Conservation (phyloP, 2,888 invertebrate species). For the Limnephilus marmoratus region DNA sequence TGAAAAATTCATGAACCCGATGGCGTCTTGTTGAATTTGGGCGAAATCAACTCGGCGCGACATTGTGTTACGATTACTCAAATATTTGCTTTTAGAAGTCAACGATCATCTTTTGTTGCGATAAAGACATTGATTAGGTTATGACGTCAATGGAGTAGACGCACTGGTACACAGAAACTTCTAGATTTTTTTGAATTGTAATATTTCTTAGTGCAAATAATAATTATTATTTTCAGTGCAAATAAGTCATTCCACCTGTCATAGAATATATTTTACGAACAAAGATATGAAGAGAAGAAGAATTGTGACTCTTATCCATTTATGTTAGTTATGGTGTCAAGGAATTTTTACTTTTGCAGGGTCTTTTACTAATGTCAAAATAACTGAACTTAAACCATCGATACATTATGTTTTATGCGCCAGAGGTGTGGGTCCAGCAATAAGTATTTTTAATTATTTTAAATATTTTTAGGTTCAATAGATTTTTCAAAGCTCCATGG, state of each 20-base stretch:
- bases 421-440: too few species aligned
- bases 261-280: neutral
- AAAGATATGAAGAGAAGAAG: neutral
- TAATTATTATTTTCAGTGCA: neutral
- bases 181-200: neutral
- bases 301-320: too few species aligned
- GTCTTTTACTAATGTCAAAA: too few species aligned
- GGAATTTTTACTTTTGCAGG: too few species aligned
- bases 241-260: neutral
- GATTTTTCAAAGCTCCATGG: too few species aligned
- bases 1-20: neutral
- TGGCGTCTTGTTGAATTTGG: neutral
- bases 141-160: neutral
- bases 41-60: neutral
- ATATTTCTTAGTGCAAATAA: neutral
- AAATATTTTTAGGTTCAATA: too few species aligned
- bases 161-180: neutral
- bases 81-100: neutral
- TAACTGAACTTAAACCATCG: too few species aligned
- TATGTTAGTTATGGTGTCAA: too few species aligned
- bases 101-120: neutral
- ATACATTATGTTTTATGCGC: too few species aligned
- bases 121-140: neutral
- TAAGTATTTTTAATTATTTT: too few species aligned
- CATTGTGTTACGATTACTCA: neutral